Evolutionary conservation across 2,888 invertebrate species (phyloP).

Genomic region (Ypsolopha scabrella): DNA sequence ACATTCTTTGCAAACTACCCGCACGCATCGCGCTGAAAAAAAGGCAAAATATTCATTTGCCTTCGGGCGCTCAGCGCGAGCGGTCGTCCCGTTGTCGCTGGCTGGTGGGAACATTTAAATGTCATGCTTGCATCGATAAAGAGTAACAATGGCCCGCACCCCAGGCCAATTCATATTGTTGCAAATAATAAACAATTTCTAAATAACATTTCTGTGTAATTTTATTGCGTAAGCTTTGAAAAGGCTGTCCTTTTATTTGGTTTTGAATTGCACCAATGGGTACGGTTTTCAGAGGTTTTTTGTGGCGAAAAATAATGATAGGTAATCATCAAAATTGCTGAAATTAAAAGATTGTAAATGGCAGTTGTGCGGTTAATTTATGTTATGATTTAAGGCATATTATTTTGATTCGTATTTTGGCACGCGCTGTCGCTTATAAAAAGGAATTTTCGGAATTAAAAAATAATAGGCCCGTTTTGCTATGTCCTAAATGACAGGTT

Average conservation of each 20-base stretch:
- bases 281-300: conserved; percentile 1
- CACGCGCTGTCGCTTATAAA: conserved; percentile 13
- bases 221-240: conserved; percentile 12
- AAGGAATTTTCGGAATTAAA: conserved; percentile 16
- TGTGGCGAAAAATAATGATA: conserved; percentile 5
- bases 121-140: conserved; percentile 31
- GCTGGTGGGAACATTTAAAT: conserved; percentile 35
- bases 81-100: conserved; percentile 43
- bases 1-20: conserved; percentile 48
- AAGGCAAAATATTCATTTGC: conserved; percentile 24
- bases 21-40: conserved; percentile 23
- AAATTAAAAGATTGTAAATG: conserved; percentile 8
- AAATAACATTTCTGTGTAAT: conserved; percentile 10
- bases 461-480: conserved; percentile 14
- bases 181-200: conserved; percentile 13
- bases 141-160: conserved; percentile 29
- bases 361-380: conserved; percentile 2
- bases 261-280: not conserved
- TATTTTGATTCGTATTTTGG: conserved; percentile 5
- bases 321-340: conserved; percentile 7
- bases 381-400: not conserved
- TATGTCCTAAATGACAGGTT: conserved; percentile 20
- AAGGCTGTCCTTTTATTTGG: conserved; percentile 10
- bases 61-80: conserved; percentile 34
- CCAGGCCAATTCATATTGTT: conserved; percentile 27